Base-by-base conservation (phyloP, 2,888 invertebrate genomes). In the Cecidostiba fungosa region DNA sequence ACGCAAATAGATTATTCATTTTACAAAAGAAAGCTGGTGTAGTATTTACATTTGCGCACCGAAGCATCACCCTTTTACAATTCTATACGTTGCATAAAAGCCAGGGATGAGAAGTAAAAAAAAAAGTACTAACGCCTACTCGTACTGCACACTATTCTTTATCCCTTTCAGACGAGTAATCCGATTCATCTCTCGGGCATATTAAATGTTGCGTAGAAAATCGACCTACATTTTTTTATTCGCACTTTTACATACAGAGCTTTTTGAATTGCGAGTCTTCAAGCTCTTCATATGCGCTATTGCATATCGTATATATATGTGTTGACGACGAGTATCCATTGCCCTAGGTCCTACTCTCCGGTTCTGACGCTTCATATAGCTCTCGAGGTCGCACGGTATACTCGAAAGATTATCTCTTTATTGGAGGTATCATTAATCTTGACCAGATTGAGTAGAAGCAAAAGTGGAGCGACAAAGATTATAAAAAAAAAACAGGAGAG, bases 331-430 rank as follows among this genome's bases (percentile, higher is more conserved):
- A 54, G 54, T 14, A 29, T 66, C 4, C 66, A 66, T 66, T 66
- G 29, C 66, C 66, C 66, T 29, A 66, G 66, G 66, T 66, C 66
- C 66, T 54, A 16, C n/a, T 29, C 66, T 66, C 66, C 29, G 29
- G 66, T 66, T 66, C 66, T 66, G 29, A 26, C 29, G 66, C 66
- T 66, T 66, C 29, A 14, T 62, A 62, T 50, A 59, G 26, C 66
- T n/a, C 26, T 43, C 59, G 47, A 82, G 74, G 76, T 76, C 74
- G 36, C 47, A 43, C 39, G 6, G 54, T 76, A 50, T 76, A 50
- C 26, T 23, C 76, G 76, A 82, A 82, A 76, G 16, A 82, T 82
- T 76, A 82, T 32, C 82, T 82, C 76, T 66, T 76, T 36, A 76
- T 69, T 76, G 50, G 10, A 69, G 76, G 26, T 66, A 69, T 74